Evolutionary conservation across 2,888 invertebrate species (phyloP).

Genomic region (Oligia fasciuncula): DNA sequence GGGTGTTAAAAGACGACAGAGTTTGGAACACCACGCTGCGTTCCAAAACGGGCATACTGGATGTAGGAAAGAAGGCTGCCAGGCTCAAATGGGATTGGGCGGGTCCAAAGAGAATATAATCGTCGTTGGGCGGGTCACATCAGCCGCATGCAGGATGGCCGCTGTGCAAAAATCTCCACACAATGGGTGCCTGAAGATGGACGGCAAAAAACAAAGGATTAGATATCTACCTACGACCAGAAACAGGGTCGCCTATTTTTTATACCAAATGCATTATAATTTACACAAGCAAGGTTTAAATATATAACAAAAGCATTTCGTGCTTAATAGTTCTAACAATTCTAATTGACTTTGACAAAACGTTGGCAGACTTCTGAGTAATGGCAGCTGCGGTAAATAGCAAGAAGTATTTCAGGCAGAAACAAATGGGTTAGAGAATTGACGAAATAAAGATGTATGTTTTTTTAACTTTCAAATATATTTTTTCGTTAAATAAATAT

Average conservation of each 20-base stretch:
- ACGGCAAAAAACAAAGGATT: no score
- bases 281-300: conserved; percentile 6
- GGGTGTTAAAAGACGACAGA: no score
- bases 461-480: background rate
- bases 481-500: background rate
- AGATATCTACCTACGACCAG: no score
- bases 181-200: no score
- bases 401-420: conserved; percentile 44
- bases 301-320: conserved; percentile 19
- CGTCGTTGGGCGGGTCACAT: no score
- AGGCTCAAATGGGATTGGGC: no score
- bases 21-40: no score
- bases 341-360: conserved; percentile 58
- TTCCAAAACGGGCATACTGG: no score
- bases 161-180: no score
- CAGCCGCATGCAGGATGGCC: no score
- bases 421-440: conserved; percentile 36
- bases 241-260: background rate
- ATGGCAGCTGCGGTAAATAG: conserved; percentile 20
- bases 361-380: conserved; percentile 23
- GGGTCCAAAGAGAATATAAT: no score
- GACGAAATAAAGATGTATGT: conserved; percentile 23
- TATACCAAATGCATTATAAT: background rate
- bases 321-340: conserved; percentile 36
- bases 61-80: no score